A percentile compares a stretch with the other conserved stretches of the same genome.
phyloP scores from a whole-genome alignment of 2,888 invertebrate species.

The Aphodius sticticus region DNA sequence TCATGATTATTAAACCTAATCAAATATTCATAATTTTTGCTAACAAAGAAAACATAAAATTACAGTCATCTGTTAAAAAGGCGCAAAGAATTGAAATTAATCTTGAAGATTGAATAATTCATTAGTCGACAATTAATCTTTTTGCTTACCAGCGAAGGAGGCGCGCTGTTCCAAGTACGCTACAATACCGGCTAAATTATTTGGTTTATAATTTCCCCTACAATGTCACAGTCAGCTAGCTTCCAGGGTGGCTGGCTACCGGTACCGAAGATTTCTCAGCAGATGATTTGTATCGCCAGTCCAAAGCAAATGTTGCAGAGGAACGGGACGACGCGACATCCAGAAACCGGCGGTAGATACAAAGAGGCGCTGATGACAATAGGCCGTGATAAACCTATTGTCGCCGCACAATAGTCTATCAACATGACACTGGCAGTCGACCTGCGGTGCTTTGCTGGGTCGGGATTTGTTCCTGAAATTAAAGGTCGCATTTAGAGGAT shows the following conservation, averaged over 20 bases:
- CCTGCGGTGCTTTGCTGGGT: slow-evolving; percentile 39
- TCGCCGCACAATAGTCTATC: slow-evolving; percentile 58
- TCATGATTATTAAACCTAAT: background rate
- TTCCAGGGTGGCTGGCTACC: slow-evolving; percentile 11
- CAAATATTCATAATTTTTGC: background rate
- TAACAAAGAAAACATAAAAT: background rate
- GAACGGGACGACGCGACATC: slow-evolving; percentile 42
- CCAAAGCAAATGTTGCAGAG: slow-evolving; percentile 49
- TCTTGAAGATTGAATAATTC: background rate
- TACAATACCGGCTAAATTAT: slow-evolving; percentile 27
- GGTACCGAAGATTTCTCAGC: slow-evolving; percentile 37
- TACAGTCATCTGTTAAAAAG: background rate
- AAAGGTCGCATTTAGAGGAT: slow-evolving; percentile 23
- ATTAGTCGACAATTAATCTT: background rate
- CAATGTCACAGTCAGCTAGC: slow-evolving; percentile 22
- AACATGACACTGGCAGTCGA: slow-evolving; percentile 56
- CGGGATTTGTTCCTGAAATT: slow-evolving; percentile 33
- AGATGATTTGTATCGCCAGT: slow-evolving; percentile 53
- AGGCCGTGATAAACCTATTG: slow-evolving; percentile 58
- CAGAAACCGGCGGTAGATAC: slow-evolving; percentile 48
- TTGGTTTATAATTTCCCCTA: slow-evolving; percentile 31
- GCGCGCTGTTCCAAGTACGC: background rate
- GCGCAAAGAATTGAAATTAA: background rate
- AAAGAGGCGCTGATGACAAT: slow-evolving; percentile 55
- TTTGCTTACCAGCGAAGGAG: background rate